These are phyloP conservation scores for Drosophila serrata DNA, from an alignment of 1,140 invertebrate genomes.

Conservation along the genomic window DNA sequence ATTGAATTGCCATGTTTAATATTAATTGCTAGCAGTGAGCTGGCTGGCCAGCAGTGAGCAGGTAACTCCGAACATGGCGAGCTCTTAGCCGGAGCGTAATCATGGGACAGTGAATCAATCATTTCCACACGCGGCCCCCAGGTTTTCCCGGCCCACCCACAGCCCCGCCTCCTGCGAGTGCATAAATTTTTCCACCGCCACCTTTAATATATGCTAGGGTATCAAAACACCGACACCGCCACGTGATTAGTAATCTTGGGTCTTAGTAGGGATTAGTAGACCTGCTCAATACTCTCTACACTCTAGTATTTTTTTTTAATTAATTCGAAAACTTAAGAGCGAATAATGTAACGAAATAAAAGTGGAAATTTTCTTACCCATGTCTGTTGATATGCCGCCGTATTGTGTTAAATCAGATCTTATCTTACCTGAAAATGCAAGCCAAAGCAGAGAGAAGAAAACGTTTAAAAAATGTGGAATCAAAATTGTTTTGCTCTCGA, in stretches of 20 bases:
- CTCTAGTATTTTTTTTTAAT: conserved; percentile 9
- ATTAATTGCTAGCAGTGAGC: conserved; percentile 65
- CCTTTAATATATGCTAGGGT: conserved; percentile 30
- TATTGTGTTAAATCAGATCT: conserved; percentile 85
- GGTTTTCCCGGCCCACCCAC: conserved; percentile 54
- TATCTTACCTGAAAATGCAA: conserved; percentile 84
- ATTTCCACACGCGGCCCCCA: conserved; percentile 67
- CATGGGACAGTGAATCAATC: conserved; percentile 67
- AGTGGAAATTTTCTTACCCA: conserved; percentile 85
- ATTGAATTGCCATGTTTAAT: conserved; percentile 69
- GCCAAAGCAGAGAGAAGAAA: conserved; percentile 65
- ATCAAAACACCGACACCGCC: conserved; percentile 34
- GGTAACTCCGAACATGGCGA: conserved; percentile 46
- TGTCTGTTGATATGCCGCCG: conserved; percentile 85
- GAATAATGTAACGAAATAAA: conserved; percentile 68
- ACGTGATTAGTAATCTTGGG: conserved; percentile 13
- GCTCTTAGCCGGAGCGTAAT: conserved; percentile 55
- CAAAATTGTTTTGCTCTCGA: conserved; percentile 66
- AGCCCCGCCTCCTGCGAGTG: conserved; percentile 20
- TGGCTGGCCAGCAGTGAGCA: conserved; percentile 11
- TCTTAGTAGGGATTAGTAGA: conserved; percentile 42
- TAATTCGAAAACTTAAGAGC: conserved; percentile 45
- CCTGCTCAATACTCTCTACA: conserved; percentile 18
- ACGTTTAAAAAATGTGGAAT: conserved; percentile 75
- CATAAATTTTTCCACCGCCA: conserved; percentile 30